Evolutionary conservation across 2,888 invertebrate genomes (phyloP), one percentile per base, ranked within the genome.

Genomic region (Troides helena): DNA sequence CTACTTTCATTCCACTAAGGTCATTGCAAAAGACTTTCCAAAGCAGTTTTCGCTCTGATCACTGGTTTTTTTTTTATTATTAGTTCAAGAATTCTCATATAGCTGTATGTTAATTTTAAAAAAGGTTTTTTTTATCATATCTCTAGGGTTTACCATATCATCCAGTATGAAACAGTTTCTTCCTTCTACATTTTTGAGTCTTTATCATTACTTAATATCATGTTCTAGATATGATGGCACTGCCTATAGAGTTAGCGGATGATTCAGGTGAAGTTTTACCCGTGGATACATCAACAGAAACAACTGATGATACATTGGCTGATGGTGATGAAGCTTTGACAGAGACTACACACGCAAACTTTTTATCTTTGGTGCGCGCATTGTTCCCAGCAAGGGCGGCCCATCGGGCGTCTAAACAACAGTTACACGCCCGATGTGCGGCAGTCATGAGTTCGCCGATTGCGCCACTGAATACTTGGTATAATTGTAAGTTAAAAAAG

Each of bases 281-380:
- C 65, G 87, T 81, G 65, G 85, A 86, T 10, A 80, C 85, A 10
- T 80, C 85, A 0, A 78, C 81, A 2, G 85, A 76, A 65, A 74
- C 62, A 12, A 79, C 77, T 0, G 81, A 82, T 53, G 78, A 77
- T 2, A 25, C 63, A 18, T 60, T 79, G 17, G 75, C 83, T 7
- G 87, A 86, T 59, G 80, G 84, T 0, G 90, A 89, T 69, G 85
- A 89, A 72, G 84, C 89, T 65, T 85, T 97, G 56, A 96, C 96
- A 85, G 96, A 97, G 85, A 97, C 96, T 64, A 96, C 96, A 0
- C 97, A 97, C 76, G 94, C 96, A 0, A 96, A 96, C 84, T 99
- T 98, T 93, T 95, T 99, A 85, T 97, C 98, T 1, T 88, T 99
- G 59, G 94, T 99, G 43, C 94, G 98, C 7, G 98, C 98, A 79